phyloP scores from a whole-genome alignment of 2,888 invertebrate species.

The Coelopa pilipes region DNA sequence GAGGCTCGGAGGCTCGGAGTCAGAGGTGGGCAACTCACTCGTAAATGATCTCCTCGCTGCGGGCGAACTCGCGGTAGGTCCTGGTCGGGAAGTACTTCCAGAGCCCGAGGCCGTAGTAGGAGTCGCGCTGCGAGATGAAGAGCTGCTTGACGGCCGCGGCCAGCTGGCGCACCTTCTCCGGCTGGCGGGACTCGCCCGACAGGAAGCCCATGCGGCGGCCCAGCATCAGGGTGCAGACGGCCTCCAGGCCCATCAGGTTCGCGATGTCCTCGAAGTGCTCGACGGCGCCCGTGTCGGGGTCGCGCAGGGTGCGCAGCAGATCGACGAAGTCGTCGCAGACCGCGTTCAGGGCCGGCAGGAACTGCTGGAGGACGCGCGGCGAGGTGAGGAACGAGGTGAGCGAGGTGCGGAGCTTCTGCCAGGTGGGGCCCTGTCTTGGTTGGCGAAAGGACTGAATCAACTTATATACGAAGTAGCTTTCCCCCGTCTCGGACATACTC shows the following conservation, averaged over 20 bases:
- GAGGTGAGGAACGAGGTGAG: conserved; percentile 82
- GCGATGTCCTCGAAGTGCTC: conserved; percentile 78
- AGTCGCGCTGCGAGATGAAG: conserved; percentile 82
- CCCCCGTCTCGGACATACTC: conserved; percentile 73
- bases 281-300: conserved; percentile 70
- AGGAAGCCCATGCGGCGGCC: conserved; percentile 83
- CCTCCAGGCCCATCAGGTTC: conserved; percentile 83
- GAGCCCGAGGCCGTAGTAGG: conserved; percentile 80
- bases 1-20: no score
- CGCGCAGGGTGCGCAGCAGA: conserved; percentile 72
- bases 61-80: conserved; percentile 76
- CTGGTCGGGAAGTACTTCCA: conserved; percentile 84
- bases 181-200: conserved; percentile 67
- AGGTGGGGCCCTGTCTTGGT: conserved; percentile 78
- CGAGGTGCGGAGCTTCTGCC: conserved; percentile 78
- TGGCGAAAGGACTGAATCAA: conserved; percentile 22
- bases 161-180: conserved; percentile 72
- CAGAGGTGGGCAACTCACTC: conserved; percentile 73
- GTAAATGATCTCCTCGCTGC: conserved; percentile 84
- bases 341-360: conserved; percentile 78
- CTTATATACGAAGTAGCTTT: conserved; percentile 14
- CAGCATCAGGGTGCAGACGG: conserved; percentile 81
- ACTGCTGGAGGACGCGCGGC: conserved; percentile 78
- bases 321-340: conserved; percentile 83
- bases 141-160: conserved; percentile 81